Evolutionary conservation across 2,113 vertebrate genomes (phyloP).

Genomic region (Galeopterus variegatus): DNA sequence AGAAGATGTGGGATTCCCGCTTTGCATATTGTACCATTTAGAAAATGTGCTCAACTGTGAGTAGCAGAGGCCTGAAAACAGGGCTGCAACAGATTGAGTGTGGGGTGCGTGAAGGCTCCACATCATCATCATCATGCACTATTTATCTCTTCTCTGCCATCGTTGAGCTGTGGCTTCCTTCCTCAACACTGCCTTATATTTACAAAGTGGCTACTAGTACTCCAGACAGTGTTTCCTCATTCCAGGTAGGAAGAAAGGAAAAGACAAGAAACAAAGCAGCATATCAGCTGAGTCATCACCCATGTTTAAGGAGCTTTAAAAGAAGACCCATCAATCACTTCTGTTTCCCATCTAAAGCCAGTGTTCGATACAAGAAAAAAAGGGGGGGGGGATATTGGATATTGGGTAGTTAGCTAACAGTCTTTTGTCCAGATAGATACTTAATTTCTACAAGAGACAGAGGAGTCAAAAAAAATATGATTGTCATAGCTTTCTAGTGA

Average conservation of each 20-base stretch:
- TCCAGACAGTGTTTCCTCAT: slow-evolving; percentile 12
- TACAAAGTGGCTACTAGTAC: slow-evolving; percentile 30
- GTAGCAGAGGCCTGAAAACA: slow-evolving; percentile 55
- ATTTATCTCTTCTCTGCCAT: background rate
- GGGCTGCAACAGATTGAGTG: slow-evolving; percentile 9
- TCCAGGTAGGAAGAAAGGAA: slow-evolving; percentile 39
- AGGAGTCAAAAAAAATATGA: background rate
- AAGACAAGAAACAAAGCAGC: background rate
- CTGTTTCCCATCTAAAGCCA: background rate
- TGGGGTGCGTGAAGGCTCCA: background rate
- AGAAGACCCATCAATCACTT: background rate
- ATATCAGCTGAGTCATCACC: background rate
- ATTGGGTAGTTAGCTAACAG: background rate
- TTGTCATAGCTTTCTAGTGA: background rate
- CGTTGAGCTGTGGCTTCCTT: background rate
- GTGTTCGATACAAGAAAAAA: background rate
- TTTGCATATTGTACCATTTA: slow-evolving; percentile 35
- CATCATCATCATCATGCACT: background rate
- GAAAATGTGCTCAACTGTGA: slow-evolving; percentile 60
- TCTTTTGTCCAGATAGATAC: slow-evolving; percentile 5
- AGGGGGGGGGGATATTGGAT: background rate
- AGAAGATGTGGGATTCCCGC: slow-evolving; percentile 56
- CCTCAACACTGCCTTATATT: background rate
- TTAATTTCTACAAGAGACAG: slow-evolving; percentile 21
- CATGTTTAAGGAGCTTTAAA: slow-evolving; percentile 9